Base-by-base conservation (phyloP, 37 sponge, comb jelly and placozoan genomes). In the Bolinopsis microptera region DNA sequence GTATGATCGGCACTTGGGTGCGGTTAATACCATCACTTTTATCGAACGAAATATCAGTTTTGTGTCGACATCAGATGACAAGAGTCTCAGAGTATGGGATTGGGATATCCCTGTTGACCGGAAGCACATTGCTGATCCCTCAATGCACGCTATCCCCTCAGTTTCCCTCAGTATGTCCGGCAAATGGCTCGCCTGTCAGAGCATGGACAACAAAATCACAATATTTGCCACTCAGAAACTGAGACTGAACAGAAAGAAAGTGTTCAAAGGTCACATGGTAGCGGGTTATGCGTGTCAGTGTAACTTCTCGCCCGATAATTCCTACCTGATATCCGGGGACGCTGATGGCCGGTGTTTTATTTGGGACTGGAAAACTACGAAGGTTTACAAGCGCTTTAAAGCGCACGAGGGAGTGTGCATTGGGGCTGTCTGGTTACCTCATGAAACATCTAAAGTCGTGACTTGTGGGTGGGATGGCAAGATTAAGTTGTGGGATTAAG, bases 21-120 rank as follows among this genome's bases (percentile, higher is more conserved):
- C 99, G 30, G 99, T 98, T 86, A 98, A 98, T 92, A 96, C 99
- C 69, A 94, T 97, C 93, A 97, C 99, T 5, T 98, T 98, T 94
- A 98, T 98, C 2, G 99, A 98, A 83, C 95, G 96, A 76, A 97
- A 97, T 94, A 90, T 97, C 86, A 93, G 96, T 76, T 97, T 98
- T 95, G 99, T 98, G 33, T 96, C 97, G 35, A 98, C 99, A 0
- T 97, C 99, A 30, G 99, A 98, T 93, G 99, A 98, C 94, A 98
- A 98, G 95, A 97, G 97, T 69, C 61, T 98, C 27, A 94, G 99
- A 30, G 99, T 98, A 27, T 98, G 99, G 99, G 99, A 98, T 39
- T 98, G 99, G 99, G 99, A 98, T 69, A 96, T 96, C 26, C 99
- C 99, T 1, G 96, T 98, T 36, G 99, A 98, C 69, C 96, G 96